These are phyloP conservation scores for Regulus satrapa DNA, from an alignment of 2,113 vertebrate species.

Conservation along the genomic window DNA sequence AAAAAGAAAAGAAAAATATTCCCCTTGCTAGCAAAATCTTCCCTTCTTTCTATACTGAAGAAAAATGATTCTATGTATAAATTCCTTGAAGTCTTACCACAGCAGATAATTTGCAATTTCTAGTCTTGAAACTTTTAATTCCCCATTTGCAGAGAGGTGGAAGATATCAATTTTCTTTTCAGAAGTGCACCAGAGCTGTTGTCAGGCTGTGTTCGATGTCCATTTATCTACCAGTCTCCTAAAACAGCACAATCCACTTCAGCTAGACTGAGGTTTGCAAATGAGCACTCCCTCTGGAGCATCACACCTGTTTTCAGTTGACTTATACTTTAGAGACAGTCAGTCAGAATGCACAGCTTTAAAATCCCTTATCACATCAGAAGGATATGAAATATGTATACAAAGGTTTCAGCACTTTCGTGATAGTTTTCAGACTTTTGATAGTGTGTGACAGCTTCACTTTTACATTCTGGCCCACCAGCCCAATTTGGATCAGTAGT, in stretches of 20 bases:
- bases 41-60: background rate
- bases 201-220: background rate
- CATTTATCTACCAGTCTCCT: background rate
- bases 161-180: background rate
- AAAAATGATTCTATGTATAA: background rate
- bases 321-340: background rate
- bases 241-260: background rate
- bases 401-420: background rate
- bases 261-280: background rate
- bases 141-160: background rate
- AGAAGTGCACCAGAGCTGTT: background rate
- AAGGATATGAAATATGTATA: background rate
- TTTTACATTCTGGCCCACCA: background rate
- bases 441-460: background rate
- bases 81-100: background rate
- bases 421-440: background rate
- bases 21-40: background rate
- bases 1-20: background rate
- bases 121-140: background rate
- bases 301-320: background rate
- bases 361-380: constrained; percentile 4
- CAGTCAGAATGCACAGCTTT: background rate
- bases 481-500: background rate
- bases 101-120: background rate
- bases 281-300: background rate